Percentiles rank a stretch among this genome's conserved stretches.
These are phyloP conservation scores for Harpalus rubripes DNA, from an alignment of 2,888 invertebrate genomes.

Conservation along the genomic window DNA sequence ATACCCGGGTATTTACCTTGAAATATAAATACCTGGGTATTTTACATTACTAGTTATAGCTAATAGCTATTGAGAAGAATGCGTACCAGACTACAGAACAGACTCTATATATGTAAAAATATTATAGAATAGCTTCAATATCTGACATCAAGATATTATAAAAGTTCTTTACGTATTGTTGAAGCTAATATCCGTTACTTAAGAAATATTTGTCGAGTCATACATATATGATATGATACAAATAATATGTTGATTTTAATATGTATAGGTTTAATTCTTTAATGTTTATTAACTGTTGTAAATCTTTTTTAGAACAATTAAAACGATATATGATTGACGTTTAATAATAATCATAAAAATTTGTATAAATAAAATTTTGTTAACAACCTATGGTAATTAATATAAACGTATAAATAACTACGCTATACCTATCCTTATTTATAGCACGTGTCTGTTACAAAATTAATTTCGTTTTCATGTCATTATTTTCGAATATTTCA, in stretches of 20 bases:
- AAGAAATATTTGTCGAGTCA: conserved; percentile 47
- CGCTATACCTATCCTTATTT: not conserved
- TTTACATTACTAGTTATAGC: too few species aligned
- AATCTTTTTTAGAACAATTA: not conserved
- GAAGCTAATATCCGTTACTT: conserved; percentile 37
- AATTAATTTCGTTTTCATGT: not conserved
- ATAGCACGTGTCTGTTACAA: not conserved
- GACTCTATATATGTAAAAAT: conserved; percentile 1
- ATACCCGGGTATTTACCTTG: too few species aligned
- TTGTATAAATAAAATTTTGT: not conserved
- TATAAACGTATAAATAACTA: not conserved
- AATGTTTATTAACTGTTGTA: not conserved
- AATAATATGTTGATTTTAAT: conserved; percentile 30
- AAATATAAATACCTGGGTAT: too few species aligned
- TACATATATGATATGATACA: conserved; percentile 38
- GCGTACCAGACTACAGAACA: not conserved
- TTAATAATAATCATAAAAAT: conserved; percentile 4
- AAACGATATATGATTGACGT: not conserved
- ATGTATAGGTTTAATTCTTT: not conserved
- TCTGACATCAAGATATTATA: conserved; percentile 33
- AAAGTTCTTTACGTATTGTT: conserved; percentile 55
- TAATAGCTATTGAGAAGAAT: too few species aligned
- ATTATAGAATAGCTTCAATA: conserved; percentile 8
- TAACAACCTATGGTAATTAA: not conserved
- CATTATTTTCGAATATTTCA: conserved; percentile 21